Evolutionary conservation across 2,797 vertebrate species (phyloP), one percentile per base, ranked within the genome.

Genomic region (Borostomias antarcticus): DNA sequence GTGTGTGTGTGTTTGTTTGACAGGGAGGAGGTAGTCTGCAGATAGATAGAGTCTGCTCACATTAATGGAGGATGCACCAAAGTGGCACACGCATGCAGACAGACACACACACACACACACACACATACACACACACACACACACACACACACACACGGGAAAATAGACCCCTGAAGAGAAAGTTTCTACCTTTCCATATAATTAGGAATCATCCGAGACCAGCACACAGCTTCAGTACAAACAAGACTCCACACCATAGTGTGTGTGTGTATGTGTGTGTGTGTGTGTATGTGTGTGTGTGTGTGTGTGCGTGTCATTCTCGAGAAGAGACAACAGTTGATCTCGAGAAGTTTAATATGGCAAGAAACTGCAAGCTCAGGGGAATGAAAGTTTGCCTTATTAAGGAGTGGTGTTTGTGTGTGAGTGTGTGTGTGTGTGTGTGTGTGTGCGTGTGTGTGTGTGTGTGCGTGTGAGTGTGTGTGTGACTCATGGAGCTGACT

Each of bases 301-400:
- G 45, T 47, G 64, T 37, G 43, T 35, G 43, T 37, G 45, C 52
- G 15, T 64, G n/a, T 5, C n/a, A 30, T 19, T 28, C 64, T 48
- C 15, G 13, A 37, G 45, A 69, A 35, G 28, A 47, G 19, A 69
- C 66, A 74, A 17, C 15, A 40, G 23, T 37, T 43, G 64, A 75
- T 74, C 54, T 43, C 35, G 19, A 45, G 35, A 68, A 52, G 64
- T 28, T 64, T 51, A 60, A 63, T 57, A 54, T n/a, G 70, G 61
- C 58, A 64, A 30, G 50, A 26, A 60, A 23, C 58, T 74, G 13
- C 8, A 64, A 35, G n/a, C 69, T 73, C 54, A 17, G 50, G 61
- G 64, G 58, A 64, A 54, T 28, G n/a, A 71, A 81, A 66, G 52
- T 76, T 77, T 53, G 62, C 66, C 77, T 75, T 71, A 43, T 73